Percentiles rank a stretch among this genome's conserved stretches.
Conservation (phyloP, 2,888 invertebrate species). For the Allacma fusca region DNA sequence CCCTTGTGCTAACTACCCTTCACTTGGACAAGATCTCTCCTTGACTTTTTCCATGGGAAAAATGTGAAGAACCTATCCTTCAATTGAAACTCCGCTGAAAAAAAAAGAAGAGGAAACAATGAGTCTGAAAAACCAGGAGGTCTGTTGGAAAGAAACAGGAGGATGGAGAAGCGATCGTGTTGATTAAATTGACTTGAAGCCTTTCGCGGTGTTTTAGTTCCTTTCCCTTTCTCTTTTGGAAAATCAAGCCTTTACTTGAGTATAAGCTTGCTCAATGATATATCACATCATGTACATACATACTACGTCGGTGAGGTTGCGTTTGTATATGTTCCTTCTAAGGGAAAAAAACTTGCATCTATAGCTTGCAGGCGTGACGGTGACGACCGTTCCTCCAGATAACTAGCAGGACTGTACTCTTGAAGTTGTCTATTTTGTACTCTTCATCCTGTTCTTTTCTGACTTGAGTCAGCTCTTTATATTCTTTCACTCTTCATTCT, state of each 20-base stretch:
- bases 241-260: background rate
- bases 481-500: slow-evolving; percentile 12
- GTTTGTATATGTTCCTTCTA: background rate
- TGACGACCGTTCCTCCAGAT: slow-evolving; percentile 29
- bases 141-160: background rate
- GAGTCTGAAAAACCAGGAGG: background rate
- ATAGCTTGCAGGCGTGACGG: slow-evolving; percentile 23
- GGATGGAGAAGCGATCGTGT: slow-evolving; percentile 27
- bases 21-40: no score
- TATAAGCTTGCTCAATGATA: no score
- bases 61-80: no score
- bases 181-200: slow-evolving; percentile 39
- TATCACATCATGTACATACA: slow-evolving; percentile 17
- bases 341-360: background rate
- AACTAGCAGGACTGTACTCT: slow-evolving; percentile 12
- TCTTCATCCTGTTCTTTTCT: slow-evolving; percentile 8
- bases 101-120: slow-evolving; percentile 4
- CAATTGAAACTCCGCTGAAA: background rate
- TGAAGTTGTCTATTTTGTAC: slow-evolving; percentile 17
- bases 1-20: no score
- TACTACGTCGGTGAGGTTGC: background rate
- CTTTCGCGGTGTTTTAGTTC: slow-evolving; percentile 15
- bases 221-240: slow-evolving; percentile 4
- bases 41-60: no score
- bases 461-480: slow-evolving; percentile 8